Evolutionary conservation across 1,140 invertebrate genomes (phyloP).

Genomic region (Pseudomyrmex concolor): DNA sequence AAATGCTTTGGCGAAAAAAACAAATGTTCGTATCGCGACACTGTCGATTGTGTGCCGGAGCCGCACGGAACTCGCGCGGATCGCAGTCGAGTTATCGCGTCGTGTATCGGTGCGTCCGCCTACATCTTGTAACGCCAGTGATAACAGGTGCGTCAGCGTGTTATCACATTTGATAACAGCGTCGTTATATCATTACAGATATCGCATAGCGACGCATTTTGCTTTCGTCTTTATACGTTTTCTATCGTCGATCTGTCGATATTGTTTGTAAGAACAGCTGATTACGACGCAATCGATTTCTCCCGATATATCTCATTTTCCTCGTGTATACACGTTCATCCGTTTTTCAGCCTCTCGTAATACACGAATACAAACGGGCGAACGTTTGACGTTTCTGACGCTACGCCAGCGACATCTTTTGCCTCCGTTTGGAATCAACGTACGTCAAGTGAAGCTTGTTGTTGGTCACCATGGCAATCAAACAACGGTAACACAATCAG

Average conservation of each 20-base stretch:
- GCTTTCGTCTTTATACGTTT: neutral
- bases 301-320: neutral
- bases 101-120: neutral
- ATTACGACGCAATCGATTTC: neutral
- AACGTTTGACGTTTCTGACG: neutral
- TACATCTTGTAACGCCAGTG: constrained; percentile 24
- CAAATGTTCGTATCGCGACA: neutral
- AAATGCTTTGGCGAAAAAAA: too few species aligned
- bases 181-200: neutral
- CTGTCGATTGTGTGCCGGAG: neutral
- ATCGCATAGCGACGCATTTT: neutral
- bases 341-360: too few species aligned
- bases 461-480: neutral
- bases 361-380: too few species aligned
- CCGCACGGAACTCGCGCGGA: too few species aligned
- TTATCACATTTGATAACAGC: constrained; percentile 26
- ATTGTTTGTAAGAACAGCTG: neutral
- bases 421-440: neutral
- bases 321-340: neutral
- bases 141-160: constrained; percentile 23
- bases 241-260: neutral
- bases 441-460: neutral
- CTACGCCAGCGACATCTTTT: neutral
- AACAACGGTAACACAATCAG: neutral
- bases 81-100: neutral